phyloP scores from a whole-genome alignment of 2,797 vertebrate genomes.

The Kryptolebias ocellatus region DNA sequence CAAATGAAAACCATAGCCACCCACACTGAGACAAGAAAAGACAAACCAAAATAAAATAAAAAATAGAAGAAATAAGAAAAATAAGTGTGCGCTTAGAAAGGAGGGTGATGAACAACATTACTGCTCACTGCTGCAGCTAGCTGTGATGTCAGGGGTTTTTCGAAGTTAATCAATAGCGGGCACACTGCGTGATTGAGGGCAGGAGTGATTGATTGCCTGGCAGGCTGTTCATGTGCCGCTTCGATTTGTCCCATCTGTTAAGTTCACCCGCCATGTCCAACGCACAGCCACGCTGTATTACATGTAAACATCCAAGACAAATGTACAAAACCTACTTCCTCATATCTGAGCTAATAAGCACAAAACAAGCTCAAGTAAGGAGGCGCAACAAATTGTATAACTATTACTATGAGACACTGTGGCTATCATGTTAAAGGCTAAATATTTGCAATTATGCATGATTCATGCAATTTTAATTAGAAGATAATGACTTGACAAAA shows the following conservation, averaged over 20 bases:
- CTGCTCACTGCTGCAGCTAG: slow-evolving; percentile 23
- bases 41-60: slow-evolving; percentile 3
- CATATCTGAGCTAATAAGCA: slow-evolving; percentile 1
- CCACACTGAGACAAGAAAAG: slow-evolving; percentile 43
- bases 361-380: not conserved
- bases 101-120: not conserved
- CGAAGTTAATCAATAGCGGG: slow-evolving; percentile 56
- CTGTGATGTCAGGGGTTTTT: slow-evolving; percentile 40
- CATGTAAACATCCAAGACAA: not conserved
- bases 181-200: slow-evolving; percentile 53
- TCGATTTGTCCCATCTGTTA: slow-evolving; percentile 53
- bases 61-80: not conserved
- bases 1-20: slow-evolving; percentile 33
- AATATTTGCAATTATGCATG: too few relatives aligned
- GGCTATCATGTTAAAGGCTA: not conserved
- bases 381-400: not conserved
- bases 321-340: slow-evolving; percentile 2
- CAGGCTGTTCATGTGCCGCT: slow-evolving; percentile 53
- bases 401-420: too few relatives aligned
- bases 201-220: slow-evolving; percentile 60
- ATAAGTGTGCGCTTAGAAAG: not conserved
- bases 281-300: slow-evolving; percentile 5
- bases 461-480: not conserved
- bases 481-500: not conserved
- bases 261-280: slow-evolving; percentile 24